These are phyloP conservation scores for Pteruthius melanotis DNA, from an alignment of 2,113 vertebrate species.

Conservation along the genomic window DNA sequence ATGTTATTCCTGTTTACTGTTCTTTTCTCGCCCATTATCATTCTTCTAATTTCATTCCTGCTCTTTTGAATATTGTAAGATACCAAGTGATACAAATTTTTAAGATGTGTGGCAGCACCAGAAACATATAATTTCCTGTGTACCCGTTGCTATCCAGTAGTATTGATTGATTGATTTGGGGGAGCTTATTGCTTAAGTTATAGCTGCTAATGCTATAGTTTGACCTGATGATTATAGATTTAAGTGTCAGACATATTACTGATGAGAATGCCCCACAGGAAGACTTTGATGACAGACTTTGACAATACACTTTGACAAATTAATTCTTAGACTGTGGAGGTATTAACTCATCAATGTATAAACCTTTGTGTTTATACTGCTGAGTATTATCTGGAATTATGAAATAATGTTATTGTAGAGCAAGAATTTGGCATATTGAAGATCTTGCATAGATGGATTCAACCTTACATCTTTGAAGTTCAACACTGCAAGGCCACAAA, in stretches of 20 bases:
- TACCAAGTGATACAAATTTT: background rate
- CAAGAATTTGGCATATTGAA: background rate
- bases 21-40: background rate
- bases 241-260: background rate
- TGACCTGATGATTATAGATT: constrained; percentile 24
- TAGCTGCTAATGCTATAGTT: background rate
- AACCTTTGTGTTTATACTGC: background rate
- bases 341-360: constrained; percentile 67
- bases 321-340: constrained; percentile 36
- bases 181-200: background rate
- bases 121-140: background rate
- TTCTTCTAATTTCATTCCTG: background rate
- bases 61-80: background rate
- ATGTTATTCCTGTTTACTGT: background rate
- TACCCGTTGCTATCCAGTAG: background rate
- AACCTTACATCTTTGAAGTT: background rate
- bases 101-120: background rate
- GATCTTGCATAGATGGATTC: background rate
- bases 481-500: background rate
- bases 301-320: constrained; percentile 44
- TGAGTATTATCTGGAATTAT: constrained; percentile 28
- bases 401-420: constrained; percentile 10
- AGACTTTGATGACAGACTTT: constrained; percentile 52
- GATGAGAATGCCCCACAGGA: constrained; percentile 35
- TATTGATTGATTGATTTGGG: background rate